phyloP scores from a whole-genome alignment of 1,140 invertebrate genomes.

The Centruroides vittatus region DNA sequence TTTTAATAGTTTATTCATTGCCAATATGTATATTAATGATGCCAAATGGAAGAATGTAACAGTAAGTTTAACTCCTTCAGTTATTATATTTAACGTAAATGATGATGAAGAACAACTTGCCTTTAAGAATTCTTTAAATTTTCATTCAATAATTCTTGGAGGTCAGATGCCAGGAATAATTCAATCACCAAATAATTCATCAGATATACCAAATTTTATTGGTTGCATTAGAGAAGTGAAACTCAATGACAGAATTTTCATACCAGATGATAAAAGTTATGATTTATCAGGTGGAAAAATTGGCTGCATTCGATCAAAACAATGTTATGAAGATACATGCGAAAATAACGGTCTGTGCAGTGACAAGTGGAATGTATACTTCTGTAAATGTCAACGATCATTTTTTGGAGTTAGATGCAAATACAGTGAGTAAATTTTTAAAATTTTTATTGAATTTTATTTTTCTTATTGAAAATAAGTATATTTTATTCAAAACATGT shows the following conservation, averaged over 20 bases:
- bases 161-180: slow-evolving; percentile 2
- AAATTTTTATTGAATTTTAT: background rate
- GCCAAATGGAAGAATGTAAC: slow-evolving; percentile 67
- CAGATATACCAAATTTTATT: slow-evolving; percentile 47
- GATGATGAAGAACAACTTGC: background rate
- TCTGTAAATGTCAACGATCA: slow-evolving; percentile 69
- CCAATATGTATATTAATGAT: slow-evolving; percentile 45
- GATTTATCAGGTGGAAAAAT: slow-evolving; percentile 37
- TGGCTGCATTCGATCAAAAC: slow-evolving; percentile 57
- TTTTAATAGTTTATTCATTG: slow-evolving; percentile 12
- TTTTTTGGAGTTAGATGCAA: slow-evolving; percentile 74
- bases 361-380: slow-evolving; percentile 75
- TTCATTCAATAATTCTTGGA: slow-evolving; percentile 2
- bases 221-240: slow-evolving; percentile 84
- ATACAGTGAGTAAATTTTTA: slow-evolving; percentile 45
- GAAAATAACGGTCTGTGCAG: slow-evolving; percentile 68
- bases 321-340: slow-evolving; percentile 78
- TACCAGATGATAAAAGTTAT: slow-evolving; percentile 27
- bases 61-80: slow-evolving; percentile 54
- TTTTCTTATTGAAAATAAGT: too few species aligned
- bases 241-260: slow-evolving; percentile 65
- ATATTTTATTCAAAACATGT: too few species aligned
- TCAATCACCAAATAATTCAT: too few species aligned
- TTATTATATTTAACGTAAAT: slow-evolving; percentile 21
- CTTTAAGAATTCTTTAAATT: background rate